Base-by-base conservation (phyloP, 2,888 invertebrate species). In the Ptycholaimellus sp. region DNA sequence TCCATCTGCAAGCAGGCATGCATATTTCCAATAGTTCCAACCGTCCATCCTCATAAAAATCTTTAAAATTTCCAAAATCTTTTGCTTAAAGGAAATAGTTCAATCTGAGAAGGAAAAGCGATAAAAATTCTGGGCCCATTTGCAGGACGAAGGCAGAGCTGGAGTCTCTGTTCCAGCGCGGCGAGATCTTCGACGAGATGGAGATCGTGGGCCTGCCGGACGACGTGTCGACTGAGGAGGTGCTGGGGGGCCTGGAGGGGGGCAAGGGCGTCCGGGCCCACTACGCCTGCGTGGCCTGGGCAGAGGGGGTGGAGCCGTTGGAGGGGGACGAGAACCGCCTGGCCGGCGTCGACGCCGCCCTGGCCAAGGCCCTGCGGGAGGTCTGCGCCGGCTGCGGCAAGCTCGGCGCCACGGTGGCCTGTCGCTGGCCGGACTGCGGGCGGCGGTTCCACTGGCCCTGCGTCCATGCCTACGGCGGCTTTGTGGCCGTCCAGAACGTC, bases 401-500 rank as follows among this genome's bases (percentile, higher is more conserved):
- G 17, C 51, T 3, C 51, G 53, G 39, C 42, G 48, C 11, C 54
- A 54, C 22, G 7, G 31, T 31, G 18, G 3, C 19, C 18, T 31
- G 31, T 18, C 31, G 19, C 18, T 4, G 4, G 4, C 7, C 16
- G 7, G 31, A 19, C 31, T 31, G 31, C 31, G 4, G 18, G 7
- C 9, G 14, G 30, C 30, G 55, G 27, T 85, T 75, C 65, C 90
- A 90, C 67, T 76, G 77, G 58, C 82, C 90, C 9, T 90, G 90
- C 68, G 79, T 83, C 37, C 76, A 83, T 46, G 83, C 82, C 39
- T 75, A 79, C 23, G 82, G 82, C 47, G 79, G 80, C 53, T 81
- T 85, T 60, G 77, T 81, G 56, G 72, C 76, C 53, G 57, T 62
- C 44, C 73, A 72, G 54, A 73, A 72, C 31, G 70, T 76, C 53